Base-by-base conservation (phyloP, 2,113 vertebrate species). In the Lipotes vexillifer region DNA sequence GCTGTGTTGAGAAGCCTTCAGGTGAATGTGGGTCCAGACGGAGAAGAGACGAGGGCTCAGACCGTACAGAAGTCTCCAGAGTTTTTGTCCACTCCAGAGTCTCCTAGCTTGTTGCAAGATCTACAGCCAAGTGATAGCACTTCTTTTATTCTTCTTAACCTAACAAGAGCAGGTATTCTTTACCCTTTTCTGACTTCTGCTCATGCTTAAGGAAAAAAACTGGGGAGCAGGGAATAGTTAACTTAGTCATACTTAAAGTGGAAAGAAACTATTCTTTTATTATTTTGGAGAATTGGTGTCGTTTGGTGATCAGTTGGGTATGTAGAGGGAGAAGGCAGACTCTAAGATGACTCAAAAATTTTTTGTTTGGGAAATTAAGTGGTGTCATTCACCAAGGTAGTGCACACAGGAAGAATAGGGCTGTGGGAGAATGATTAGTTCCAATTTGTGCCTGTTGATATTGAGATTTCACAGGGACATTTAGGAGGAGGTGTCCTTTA, bases 121-220 rank as follows among this genome's bases (percentile, higher is more conserved):
- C 98, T 99, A n/a, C 99, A 99, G 87, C 99, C 99, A 97, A 99
- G 98, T 20, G 99, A 99, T 92, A 99, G 98, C 98, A 99, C 99
- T 82, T 99, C 99, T 57, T 99, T 99, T 96, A 99, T 99, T 98
- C 99, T 99, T 63, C 99, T 99, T 93, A 99, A 99, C 97, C 98
- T 99, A 27, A 99, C 99, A n/a, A 99, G 99, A 99, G 99, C 99
- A 99, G 99, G 99, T 99, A 98, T 97, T 95, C 93, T 90, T 97
- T 20, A 33, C 80, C 92, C 68, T 97, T 92, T 97, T 91, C 25
- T 77, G 44, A 94, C 93, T 41, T 97, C 74, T 97, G 36, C 57
- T 97, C 89, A 71, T 82, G 41, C 21, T 97, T 97, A 88, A 94
- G 77, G 83, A 97, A 94, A 82, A 97, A 61, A 78, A 86, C 95